Conservation (phyloP, 2,797 vertebrate species). For the Etheostoma nigrum region DNA sequence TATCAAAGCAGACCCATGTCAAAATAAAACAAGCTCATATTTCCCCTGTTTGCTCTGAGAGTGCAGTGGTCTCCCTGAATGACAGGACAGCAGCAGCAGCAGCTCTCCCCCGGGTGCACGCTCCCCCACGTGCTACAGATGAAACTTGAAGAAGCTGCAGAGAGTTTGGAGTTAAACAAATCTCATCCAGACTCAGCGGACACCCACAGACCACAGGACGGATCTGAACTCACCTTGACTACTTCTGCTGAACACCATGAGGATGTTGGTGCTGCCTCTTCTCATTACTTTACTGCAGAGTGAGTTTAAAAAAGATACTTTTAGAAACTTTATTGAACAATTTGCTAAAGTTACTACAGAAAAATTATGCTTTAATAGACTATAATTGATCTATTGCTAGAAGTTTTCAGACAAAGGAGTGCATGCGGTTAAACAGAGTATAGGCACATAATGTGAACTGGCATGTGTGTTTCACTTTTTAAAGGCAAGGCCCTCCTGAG, state of each 20-base stretch:
- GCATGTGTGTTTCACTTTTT: no score
- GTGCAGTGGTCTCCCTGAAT: conserved; percentile 14
- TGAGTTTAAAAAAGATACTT: conserved; percentile 50
- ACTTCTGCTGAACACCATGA: conserved; percentile 31
- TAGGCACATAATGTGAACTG: no score
- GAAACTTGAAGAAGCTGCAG: conserved; percentile 49
- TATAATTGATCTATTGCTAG: not conserved
- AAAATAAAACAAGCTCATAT: conserved; percentile 3
- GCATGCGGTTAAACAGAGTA: not conserved
- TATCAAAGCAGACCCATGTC: not conserved
- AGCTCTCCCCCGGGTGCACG: conserved; percentile 11
- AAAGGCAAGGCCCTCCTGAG: no score
- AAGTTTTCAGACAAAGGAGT: not conserved
- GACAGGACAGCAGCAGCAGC: not conserved
- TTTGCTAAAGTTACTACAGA: accelerated
- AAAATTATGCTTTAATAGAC: not conserved
- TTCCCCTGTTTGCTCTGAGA: not conserved
- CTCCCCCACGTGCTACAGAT: conserved; percentile 28
- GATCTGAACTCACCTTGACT: conserved; percentile 5
- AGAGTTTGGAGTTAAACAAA: conserved; percentile 43
- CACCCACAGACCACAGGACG: conserved; percentile 5
- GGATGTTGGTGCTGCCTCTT: conserved; percentile 60
- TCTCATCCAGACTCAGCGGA: conserved; percentile 25
- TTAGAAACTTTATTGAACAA: not conserved
- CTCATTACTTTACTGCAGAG: conserved; percentile 70